phyloP scores from a whole-genome alignment of 2,113 vertebrate genomes.

The Irena cyanogastra region DNA sequence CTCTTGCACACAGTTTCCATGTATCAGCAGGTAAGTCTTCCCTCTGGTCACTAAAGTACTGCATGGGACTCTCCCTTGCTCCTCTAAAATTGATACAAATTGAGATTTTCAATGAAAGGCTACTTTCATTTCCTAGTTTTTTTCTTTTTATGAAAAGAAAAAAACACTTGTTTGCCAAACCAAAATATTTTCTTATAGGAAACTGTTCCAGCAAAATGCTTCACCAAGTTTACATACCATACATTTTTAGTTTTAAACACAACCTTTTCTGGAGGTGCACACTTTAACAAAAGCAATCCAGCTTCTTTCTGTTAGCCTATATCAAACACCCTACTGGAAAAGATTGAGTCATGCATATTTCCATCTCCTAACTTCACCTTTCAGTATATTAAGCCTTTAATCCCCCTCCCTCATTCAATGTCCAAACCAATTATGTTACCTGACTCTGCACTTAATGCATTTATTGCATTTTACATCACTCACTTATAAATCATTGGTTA shows the following conservation, averaged over 20 bases:
- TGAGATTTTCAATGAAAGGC: background rate
- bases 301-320: background rate
- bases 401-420: background rate
- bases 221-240: background rate
- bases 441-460: background rate
- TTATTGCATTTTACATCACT: background rate
- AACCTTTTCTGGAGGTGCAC: background rate
- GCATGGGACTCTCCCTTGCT: background rate
- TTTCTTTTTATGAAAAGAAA: background rate
- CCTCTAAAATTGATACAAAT: background rate
- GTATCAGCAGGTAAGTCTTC: background rate
- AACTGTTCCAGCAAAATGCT: background rate
- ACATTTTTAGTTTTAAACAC: background rate
- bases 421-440: background rate
- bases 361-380: background rate
- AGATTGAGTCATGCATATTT: background rate
- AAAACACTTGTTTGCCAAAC: background rate
- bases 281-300: background rate
- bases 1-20: background rate
- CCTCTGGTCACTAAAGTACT: background rate
- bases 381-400: background rate
- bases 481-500: background rate
- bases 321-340: background rate
- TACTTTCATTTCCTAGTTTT: background rate
- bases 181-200: background rate